Percentiles rank a stretch among this genome's conserved stretches.
These are phyloP conservation scores for Podarcis siculus DNA, from an alignment of 2,797 vertebrate species.

Conservation along the genomic window DNA sequence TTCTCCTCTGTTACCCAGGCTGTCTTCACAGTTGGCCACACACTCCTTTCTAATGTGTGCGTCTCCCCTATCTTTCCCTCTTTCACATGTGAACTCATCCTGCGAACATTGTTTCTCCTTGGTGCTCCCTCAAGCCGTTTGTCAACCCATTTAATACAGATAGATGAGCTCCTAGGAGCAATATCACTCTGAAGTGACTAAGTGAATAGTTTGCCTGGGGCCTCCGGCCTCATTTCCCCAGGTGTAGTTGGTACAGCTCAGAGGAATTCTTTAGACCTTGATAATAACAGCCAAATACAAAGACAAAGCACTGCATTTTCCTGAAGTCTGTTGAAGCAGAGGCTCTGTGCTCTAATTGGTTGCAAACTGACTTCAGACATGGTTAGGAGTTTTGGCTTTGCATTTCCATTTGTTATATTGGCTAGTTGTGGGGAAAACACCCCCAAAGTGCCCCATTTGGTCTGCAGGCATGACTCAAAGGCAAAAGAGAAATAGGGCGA, in stretches of 20 bases:
- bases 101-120: background rate
- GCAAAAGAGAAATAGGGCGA: background rate
- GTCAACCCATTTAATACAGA: conserved; percentile 12
- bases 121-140: background rate
- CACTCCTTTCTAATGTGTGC: background rate
- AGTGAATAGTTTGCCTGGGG: conserved; percentile 1
- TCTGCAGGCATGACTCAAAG: too few relatives aligned
- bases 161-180: conserved; percentile 1
- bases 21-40: background rate
- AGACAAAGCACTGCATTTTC: background rate
- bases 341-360: background rate
- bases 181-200: background rate
- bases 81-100: too few relatives aligned
- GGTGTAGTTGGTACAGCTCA: background rate
- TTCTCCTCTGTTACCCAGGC: background rate
- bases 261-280: conserved; percentile 16
- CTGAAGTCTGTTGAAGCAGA: background rate
- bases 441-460: background rate
- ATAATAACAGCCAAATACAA: background rate
- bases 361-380: background rate
- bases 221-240: background rate
- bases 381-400: background rate
- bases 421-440: background rate
- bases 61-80: background rate
- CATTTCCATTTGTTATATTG: background rate